phyloP scores from a whole-genome alignment of 2,113 vertebrate species.

The Dasypus novemcinctus region DNA sequence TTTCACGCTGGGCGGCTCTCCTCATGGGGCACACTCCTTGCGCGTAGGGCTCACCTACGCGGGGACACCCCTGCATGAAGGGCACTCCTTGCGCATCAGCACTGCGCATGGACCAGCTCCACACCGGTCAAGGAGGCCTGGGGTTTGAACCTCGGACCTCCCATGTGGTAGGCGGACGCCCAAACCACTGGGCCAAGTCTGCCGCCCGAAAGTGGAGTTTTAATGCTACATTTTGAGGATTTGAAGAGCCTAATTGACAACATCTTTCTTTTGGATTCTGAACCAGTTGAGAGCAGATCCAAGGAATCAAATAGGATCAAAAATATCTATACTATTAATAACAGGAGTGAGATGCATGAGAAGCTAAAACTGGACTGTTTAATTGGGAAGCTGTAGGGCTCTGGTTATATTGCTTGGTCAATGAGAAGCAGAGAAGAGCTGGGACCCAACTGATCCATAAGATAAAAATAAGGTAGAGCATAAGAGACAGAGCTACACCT shows the following conservation, averaged over 20 bases:
- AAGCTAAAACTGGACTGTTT: not conserved
- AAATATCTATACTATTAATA: not conserved
- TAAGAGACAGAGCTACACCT: not conserved
- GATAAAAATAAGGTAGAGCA: not conserved
- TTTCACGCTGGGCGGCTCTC: no score
- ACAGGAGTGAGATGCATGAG: not conserved
- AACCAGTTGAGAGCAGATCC: not conserved
- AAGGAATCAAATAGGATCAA: not conserved
- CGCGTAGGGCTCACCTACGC: no score
- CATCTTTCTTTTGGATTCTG: not conserved
- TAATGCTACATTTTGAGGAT: not conserved
- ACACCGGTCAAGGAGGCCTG: no score
- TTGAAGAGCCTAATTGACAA: not conserved
- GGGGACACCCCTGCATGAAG: no score
- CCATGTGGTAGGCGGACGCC: no score
- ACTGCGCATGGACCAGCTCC: no score
- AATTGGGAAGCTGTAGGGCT: not conserved
- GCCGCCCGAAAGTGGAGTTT: no score
- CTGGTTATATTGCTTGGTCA: not conserved
- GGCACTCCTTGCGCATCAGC: no score
- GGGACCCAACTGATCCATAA: not conserved
- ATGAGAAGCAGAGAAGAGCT: not conserved
- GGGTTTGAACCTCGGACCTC: no score
- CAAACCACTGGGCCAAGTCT: no score
- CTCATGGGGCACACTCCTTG: no score